Base-by-base conservation (phyloP, 2,888 invertebrate genomes). In the Metellina segmentata region DNA sequence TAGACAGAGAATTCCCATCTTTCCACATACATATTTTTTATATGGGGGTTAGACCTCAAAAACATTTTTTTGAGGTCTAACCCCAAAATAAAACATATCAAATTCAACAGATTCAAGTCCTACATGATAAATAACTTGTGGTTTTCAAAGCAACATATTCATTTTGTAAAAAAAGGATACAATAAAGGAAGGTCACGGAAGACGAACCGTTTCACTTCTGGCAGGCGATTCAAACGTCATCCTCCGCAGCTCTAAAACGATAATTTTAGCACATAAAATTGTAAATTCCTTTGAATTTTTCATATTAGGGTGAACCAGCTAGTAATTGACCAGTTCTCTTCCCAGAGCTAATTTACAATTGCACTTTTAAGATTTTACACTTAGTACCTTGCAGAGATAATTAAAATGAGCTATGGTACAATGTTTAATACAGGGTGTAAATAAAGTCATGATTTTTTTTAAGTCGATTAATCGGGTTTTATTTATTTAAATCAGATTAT, bases 221-320 rank as follows among this genome's bases (percentile, higher is more conserved):
- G 95, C 83, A 95, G 93, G 72, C 94, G 93, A 93, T 95, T 95
- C 94, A 95, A 93, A 89, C 94, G 95, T 95, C 95, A 95, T 94
- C 95, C 95, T 93, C 94, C 94, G 93, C 95, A 95, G 91, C 95
- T 95, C 95, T 95, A 94, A 86, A 94, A 75, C 51, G 7, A 53
- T 16, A 53, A 71, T 48, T 20, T n/a, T 53, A 19, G 5, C 52
- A 52, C 16, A 34, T 48, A 52, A 70, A 81, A 71, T 34, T 0
- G 13, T 61, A 71, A 71, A 0, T 71, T 0, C 13, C 4, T 34
- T 34, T 34, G 34, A 34, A 34, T 34, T 34, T 34, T 34, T 34
- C 34, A 70, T 69, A n/a, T 11, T 9, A 71, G n/a, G 19, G 9
- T 6, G 48, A 72, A n/a, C 48, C 7, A 19, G 5, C 9, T 5